phyloP scores from a whole-genome alignment of 2,888 invertebrate species.

The Listrodromus nycthemerus region DNA sequence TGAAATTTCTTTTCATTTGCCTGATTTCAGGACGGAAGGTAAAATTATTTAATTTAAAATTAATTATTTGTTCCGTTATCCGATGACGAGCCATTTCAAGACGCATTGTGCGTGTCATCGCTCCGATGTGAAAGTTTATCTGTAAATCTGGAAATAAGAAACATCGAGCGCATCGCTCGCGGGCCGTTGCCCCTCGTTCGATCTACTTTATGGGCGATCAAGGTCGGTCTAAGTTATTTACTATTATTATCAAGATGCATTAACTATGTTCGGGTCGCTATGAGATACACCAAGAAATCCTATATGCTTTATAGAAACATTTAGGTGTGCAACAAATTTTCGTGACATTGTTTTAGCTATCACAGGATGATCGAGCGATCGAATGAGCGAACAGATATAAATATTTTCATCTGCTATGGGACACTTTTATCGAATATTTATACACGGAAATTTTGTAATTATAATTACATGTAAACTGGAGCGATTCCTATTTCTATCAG shows the following conservation, averaged over 20 bases:
- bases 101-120: neutral
- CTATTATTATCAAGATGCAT: constrained; percentile 62
- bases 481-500: constrained; percentile 21
- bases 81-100: neutral
- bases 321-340: constrained; percentile 57
- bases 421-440: neutral
- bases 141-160: constrained; percentile 27
- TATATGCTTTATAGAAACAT: constrained; percentile 55
- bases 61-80: neutral
- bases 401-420: neutral
- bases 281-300: constrained; percentile 55
- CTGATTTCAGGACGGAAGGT: neutral
- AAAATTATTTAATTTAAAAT: neutral
- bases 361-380: constrained; percentile 37
- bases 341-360: constrained; percentile 22
- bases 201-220: constrained; percentile 12
- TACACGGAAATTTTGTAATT: constrained; percentile 7
- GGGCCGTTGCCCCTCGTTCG: constrained; percentile 12
- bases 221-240: constrained; percentile 31
- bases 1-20: neutral
- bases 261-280: constrained; percentile 47
- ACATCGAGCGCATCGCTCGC: constrained; percentile 21
- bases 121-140: neutral
- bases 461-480: neutral
- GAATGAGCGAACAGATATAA: constrained; percentile 8